Evolutionary conservation across 2,888 invertebrate genomes (phyloP), one percentile per base, ranked within the genome.

Genomic region (Cryptus viduatorius): DNA sequence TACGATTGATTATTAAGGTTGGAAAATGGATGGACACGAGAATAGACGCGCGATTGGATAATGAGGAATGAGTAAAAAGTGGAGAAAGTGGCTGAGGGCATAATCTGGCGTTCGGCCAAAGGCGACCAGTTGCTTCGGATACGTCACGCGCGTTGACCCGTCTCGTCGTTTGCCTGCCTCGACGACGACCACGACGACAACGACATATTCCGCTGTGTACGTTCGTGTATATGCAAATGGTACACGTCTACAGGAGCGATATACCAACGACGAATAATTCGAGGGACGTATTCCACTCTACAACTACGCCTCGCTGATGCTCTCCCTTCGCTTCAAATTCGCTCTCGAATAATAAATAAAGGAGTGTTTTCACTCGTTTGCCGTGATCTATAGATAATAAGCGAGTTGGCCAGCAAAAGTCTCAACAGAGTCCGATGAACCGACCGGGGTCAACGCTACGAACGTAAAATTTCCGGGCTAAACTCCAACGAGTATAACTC

Each of bases 91-190:
- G 87, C 88, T 89, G 82, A 76, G 65, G 65, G 89, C 90, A 91
- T 92, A 91, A 92, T 90, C 89, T 92, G 92, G 92, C 92, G 42
- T 82, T 71, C 79, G 81, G 91, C 92, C 92, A 92, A 92, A 92
- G 89, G 89, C 91, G 90, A 92, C 92, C 89, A 92, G 92, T 92
- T 92, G 92, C 92, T 91, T 89, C 88, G 83, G 85, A 87, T 88
- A 86, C 89, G 88, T 90, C 89, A 89, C 87, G 86, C 86, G 85
- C 86, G 71, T 89, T 91, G 90, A 90, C 89, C 90, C 67, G 88
- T 87, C 88, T 83, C 48, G 73, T 8, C 75, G 61, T 42, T n/a
- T 37, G 75, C 64, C 14, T 65, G 50, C 75, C 19, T 69, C 31
- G 81, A 71, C 87, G 82, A 86, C 86, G 68, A 77, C 86, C 82